Evolutionary conservation across 2,113 vertebrate genomes (phyloP), one percentile per base, ranked within the genome.

Genomic region (Gasterosteus aculeatus): DNA sequence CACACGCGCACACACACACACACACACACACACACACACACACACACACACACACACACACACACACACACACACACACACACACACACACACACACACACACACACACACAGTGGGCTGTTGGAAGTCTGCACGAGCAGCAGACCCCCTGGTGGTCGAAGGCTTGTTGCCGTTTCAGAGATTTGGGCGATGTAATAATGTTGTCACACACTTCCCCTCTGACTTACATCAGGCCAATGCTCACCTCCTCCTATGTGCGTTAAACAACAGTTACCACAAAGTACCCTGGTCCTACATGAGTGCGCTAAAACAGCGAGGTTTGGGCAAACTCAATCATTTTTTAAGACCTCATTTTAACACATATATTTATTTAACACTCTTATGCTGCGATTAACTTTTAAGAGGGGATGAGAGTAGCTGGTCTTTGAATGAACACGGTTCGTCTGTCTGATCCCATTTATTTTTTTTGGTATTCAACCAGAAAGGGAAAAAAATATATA

Each of bases 151-250:
- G 87, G 79, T 87, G 81, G 58, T 70, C 80, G 61, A 79, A 80
- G 22, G 79, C 78, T 86, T 92, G 80, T 77, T 81, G 73, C 73
- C 69, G 61, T 88, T 82, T 87, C 77, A 84, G 63, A 85, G 79
- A 81, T 83, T 46, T 75, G 66, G 80, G 74, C 76, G 73, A 15
- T 83, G 81, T 80, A 72, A 72, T 85, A 85, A 90, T 90, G 71
- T 69, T 72, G 78, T 71, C 41, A 22, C 72, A 16, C 69, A 82
- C 78, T 85, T 84, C 22, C 68, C 54, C 59, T 87, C 61, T 85
- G 77, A 87, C 83, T 87, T 54, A 57, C 67, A 84, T 88, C 69
- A 88, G 68, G 72, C 60, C 77, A 58, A 66, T 51, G 33, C 63
- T 64, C 68, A 78, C 29, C 66, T 79, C 4, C n/a, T 77, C 80